Evolutionary conservation across 2,888 invertebrate species (phyloP).

Genomic region (Marasmarcha lunaedactyla): DNA sequence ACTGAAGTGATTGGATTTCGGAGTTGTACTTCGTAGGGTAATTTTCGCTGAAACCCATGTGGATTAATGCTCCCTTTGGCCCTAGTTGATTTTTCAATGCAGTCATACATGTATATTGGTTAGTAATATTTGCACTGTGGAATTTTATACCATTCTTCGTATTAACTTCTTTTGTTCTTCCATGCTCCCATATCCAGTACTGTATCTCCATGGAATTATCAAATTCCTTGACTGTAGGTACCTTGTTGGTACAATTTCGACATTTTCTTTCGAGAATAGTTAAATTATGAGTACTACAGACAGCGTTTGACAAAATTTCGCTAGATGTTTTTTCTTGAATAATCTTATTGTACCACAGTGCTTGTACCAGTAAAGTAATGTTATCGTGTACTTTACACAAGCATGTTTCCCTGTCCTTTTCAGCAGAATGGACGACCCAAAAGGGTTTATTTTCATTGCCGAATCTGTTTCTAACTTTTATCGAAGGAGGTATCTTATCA

Average conservation of each 20-base stretch:
- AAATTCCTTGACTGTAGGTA: neutral
- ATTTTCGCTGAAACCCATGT: neutral
- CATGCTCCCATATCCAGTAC: neutral
- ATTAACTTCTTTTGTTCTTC: neutral
- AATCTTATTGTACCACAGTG: neutral
- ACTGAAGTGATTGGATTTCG: neutral
- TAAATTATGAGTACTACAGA: neutral
- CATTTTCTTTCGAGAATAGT: constrained; percentile 1
- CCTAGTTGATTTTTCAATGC: neutral
- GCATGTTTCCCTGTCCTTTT: neutral
- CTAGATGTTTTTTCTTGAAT: neutral
- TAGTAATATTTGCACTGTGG: too few species aligned
- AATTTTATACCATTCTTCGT: too few species aligned
- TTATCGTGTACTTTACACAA: constrained; percentile 1
- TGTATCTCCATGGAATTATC: neutral
- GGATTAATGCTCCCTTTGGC: neutral
- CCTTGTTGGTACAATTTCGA: neutral
- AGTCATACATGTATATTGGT: too few species aligned
- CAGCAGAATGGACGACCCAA: too few species aligned
- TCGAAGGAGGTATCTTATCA: too few species aligned
- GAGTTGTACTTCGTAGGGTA: neutral
- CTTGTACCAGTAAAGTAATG: neutral
- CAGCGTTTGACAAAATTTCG: neutral
- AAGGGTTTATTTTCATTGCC: too few species aligned
- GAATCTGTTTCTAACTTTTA: too few species aligned